A percentile compares a stretch with the other conserved stretches of the same genome.
Conservation (phyloP, 2,113 vertebrate species). For the Oncorhynchus masou region DNA sequence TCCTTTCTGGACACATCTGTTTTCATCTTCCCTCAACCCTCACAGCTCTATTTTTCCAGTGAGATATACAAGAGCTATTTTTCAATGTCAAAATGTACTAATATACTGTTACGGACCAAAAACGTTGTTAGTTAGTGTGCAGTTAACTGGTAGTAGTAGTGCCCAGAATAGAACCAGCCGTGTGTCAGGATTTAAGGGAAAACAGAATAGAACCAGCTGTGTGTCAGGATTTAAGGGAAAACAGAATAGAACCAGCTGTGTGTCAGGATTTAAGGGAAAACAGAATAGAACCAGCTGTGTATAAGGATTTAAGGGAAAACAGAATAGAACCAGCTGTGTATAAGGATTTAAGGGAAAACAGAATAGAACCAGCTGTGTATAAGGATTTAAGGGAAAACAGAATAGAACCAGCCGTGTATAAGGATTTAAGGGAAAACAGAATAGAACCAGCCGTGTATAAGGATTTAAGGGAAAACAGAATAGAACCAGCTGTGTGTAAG, state of each 20-base stretch:
- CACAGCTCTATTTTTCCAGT: conserved; percentile 9
- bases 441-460: background rate
- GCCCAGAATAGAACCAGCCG: conserved; percentile 1
- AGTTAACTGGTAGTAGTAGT: conserved; percentile 23
- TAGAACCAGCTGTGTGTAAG: background rate
- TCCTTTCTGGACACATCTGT: conserved; percentile 14
- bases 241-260: background rate
- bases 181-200: conserved; percentile 8
- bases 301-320: background rate
- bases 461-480: conserved; percentile 15
- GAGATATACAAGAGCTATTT: conserved; percentile 31
- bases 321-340: background rate
- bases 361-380: too few species aligned
- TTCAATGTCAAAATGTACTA: background rate
- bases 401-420: background rate
- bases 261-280: conserved; percentile 2
- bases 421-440: conserved; percentile 15
- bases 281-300: background rate
- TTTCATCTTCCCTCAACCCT: conserved; percentile 9
- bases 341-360: too few species aligned
- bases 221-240: conserved; percentile 6
- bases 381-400: conserved; percentile 17
- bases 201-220: background rate
- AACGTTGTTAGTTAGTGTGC: conserved; percentile 38
- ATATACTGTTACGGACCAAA: conserved; percentile 61